phyloP scores from a whole-genome alignment of 2,797 vertebrate species.

The Oreochromis mossambicus region DNA sequence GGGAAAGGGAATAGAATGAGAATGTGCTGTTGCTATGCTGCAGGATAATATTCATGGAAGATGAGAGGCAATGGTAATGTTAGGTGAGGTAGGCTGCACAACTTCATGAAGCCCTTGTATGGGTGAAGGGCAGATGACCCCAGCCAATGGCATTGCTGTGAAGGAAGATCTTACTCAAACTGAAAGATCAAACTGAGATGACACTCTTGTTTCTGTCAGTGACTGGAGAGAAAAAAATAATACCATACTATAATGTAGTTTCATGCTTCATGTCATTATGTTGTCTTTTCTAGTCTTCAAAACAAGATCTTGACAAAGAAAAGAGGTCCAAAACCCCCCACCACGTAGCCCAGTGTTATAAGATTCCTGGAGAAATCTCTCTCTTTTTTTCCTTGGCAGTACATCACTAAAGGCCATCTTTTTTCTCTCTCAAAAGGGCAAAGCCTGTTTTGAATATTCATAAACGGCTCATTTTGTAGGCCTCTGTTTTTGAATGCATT shows the following conservation, averaged over 20 bases:
- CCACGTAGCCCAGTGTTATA: background rate
- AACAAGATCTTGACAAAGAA: slow-evolving; percentile 4
- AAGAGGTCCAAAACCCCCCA: background rate
- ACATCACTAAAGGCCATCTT: slow-evolving; percentile 11
- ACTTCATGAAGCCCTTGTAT: slow-evolving; percentile 24
- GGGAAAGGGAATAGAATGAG: slow-evolving; percentile 61
- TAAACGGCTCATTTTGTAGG: slow-evolving; percentile 10
- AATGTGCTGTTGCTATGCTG: slow-evolving; percentile 56
- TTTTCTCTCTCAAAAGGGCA: slow-evolving; percentile 38
- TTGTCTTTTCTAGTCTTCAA: slow-evolving; percentile 3
- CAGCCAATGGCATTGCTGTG: background rate
- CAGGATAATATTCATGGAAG: slow-evolving; percentile 53
- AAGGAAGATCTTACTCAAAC: background rate
- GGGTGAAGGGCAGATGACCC: slow-evolving; percentile 42
- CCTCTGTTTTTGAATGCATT: slow-evolving; percentile 38
- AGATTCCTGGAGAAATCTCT: background rate
- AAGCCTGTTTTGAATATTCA: slow-evolving; percentile 65
- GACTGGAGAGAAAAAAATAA: background rate
- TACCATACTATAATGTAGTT: background rate
- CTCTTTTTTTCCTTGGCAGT: slow-evolving; percentile 11
- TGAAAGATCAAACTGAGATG: slow-evolving; percentile 1
- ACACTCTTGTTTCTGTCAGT: background rate
- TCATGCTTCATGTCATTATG: background rate
- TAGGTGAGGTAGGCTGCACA: slow-evolving; percentile 19
- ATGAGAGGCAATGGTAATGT: slow-evolving; percentile 46